These are phyloP conservation scores for Hyaena hyaena DNA, from an alignment of 2,113 vertebrate genomes.

Conservation along the genomic window DNA sequence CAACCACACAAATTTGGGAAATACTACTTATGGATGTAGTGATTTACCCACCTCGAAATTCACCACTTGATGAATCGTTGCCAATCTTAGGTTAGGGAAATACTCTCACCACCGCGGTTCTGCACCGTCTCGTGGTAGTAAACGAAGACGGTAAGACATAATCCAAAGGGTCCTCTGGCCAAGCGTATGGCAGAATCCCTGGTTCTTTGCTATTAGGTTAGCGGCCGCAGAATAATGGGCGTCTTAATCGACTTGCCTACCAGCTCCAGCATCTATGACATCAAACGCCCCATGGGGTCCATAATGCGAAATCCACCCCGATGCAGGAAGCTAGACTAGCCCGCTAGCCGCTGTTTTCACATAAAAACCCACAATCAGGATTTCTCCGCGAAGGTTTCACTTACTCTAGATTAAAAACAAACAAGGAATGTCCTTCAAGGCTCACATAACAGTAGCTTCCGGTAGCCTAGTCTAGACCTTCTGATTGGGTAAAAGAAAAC, in stretches of 20 bases:
- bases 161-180: background rate
- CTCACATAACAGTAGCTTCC: slow-evolving; percentile 13
- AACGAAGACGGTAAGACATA: too few relatives aligned
- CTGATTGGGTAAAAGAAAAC: slow-evolving; percentile 62
- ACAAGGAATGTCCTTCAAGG: too few relatives aligned
- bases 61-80: too few relatives aligned
- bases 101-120: background rate
- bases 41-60: background rate
- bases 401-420: background rate
- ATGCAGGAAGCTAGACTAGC: background rate
- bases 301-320: background rate
- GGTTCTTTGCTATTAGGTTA: slow-evolving; percentile 60
- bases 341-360: background rate
- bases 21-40: background rate
- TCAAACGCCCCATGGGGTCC: background rate
- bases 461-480: background rate
- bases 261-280: background rate
- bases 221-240: slow-evolving; percentile 19
- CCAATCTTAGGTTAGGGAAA: too few relatives aligned
- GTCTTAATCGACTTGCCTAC: slow-evolving; percentile 20
- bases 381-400: fast-evolving
- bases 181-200: slow-evolving; percentile 50
- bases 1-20: background rate
- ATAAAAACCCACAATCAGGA: background rate
- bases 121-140: background rate